These are phyloP conservation scores for Pollicipes pollicipes DNA, from an alignment of 1,140 invertebrate genomes.

Conservation along the genomic window DNA sequence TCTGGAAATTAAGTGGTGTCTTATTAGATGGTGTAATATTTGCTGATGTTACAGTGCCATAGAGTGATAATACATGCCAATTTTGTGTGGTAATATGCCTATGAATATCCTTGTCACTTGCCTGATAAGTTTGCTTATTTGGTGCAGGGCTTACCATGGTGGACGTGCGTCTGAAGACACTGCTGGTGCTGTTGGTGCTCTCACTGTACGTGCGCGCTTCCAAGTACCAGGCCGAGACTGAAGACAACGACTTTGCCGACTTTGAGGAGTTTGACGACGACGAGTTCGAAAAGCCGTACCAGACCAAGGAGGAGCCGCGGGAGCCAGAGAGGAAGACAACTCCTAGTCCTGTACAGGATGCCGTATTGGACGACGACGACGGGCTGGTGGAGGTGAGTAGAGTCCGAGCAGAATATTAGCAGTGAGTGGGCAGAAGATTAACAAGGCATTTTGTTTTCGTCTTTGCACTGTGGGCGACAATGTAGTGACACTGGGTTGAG, in stretches of 20 bases:
- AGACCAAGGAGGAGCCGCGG: conserved; percentile 20
- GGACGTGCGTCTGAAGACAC: neutral
- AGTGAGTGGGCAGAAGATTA: too few relatives aligned
- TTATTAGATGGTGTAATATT: too few relatives aligned
- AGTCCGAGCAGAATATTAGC: neutral
- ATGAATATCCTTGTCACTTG: too few relatives aligned
- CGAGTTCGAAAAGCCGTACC: conserved; percentile 14
- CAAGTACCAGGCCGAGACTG: conserved; percentile 33
- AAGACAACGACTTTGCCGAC: conserved; percentile 91
- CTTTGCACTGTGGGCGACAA: too few relatives aligned
- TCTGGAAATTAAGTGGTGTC: too few relatives aligned
- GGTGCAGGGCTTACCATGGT: too few relatives aligned
- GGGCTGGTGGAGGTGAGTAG: conserved; percentile 22
- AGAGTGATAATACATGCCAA: too few relatives aligned
- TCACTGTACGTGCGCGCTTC: conserved; percentile 19
- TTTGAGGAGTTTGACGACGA: conserved; percentile 43
- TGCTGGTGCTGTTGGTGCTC: conserved; percentile 4
- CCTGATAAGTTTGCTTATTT: too few relatives aligned
- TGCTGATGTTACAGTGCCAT: too few relatives aligned
- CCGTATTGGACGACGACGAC: conserved; percentile 26
- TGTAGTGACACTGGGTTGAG: conserved; percentile 16
- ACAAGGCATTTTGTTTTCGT: too few relatives aligned
- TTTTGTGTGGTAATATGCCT: too few relatives aligned
- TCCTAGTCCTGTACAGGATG: too few relatives aligned
- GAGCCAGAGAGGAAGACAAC: conserved; percentile 18